Conservation (phyloP, 2,797 vertebrate species). For the Pipistrellus nathusii region DNA sequence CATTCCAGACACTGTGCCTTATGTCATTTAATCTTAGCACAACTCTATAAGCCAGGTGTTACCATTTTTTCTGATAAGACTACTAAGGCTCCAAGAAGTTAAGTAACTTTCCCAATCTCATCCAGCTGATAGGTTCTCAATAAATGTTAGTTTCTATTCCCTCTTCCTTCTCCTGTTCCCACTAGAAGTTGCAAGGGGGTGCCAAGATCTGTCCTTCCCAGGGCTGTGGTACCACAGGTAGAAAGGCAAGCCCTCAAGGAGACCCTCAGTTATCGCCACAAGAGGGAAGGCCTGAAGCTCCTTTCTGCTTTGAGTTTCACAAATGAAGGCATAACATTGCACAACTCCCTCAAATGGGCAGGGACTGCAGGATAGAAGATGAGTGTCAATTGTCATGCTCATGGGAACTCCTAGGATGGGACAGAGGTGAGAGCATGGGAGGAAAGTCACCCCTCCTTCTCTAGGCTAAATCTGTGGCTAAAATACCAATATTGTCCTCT, state of each 20-base stretch:
- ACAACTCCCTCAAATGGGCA: neutral
- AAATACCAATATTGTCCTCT: neutral
- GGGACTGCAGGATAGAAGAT: neutral
- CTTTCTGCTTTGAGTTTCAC: neutral
- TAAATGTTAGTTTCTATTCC: neutral
- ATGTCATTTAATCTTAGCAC: neutral
- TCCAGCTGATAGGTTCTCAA: neutral
- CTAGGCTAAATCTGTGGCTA: too few species aligned
- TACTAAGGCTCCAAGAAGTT: neutral
- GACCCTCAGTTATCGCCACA: neutral
- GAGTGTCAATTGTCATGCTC: neutral
- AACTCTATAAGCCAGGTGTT: neutral
- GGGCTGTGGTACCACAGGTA: rapidly evolving
- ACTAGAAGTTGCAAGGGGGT: neutral
- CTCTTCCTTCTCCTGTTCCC: neutral
- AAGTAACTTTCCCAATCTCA: neutral
- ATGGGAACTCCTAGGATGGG: neutral
- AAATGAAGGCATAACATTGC: neutral
- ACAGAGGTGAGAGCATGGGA: neutral
- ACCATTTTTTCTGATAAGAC: neutral
- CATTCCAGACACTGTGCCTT: neutral
- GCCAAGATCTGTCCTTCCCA: neutral
- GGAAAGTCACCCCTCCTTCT: neutral
- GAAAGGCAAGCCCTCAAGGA: neutral
- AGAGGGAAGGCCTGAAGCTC: neutral